Percentiles rank a stretch among this genome's conserved stretches.
Conservation (phyloP, 2,113 vertebrate genomes). For the Manacus vitellinus region DNA sequence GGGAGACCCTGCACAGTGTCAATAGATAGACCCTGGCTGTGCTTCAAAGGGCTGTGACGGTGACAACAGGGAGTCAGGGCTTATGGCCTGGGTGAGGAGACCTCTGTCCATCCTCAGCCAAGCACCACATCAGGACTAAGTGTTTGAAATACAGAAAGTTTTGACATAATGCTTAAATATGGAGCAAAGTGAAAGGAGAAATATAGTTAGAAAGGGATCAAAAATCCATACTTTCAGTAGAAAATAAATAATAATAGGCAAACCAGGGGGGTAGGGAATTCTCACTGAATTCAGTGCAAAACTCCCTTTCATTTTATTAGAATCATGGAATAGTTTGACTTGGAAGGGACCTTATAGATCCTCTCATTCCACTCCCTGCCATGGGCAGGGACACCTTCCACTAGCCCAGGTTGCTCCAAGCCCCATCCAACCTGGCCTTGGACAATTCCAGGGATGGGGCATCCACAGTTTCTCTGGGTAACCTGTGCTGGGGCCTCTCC, state of each 20-base stretch:
- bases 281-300: not conserved
- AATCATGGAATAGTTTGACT: not conserved
- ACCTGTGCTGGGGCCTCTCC: not conserved
- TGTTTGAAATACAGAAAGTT: not conserved
- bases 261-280: not conserved
- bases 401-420: not conserved
- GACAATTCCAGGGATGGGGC: not conserved
- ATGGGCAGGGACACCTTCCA: not conserved
- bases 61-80: accelerated
- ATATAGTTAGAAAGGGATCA: not conserved
- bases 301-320: not conserved
- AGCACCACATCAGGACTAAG: accelerated
- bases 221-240: not conserved
- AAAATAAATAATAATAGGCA: not conserved
- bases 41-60: not conserved
- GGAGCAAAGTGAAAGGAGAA: not conserved
- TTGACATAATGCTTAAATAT: accelerated
- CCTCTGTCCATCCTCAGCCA: not conserved
- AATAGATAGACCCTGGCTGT: not conserved
- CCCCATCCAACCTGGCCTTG: not conserved
- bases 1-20: conserved; percentile 49
- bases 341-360: not conserved
- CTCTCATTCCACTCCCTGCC: not conserved
- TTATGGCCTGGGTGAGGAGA: not conserved
- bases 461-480: not conserved